Base-by-base conservation (phyloP, 1,140 invertebrate genomes). In the Acromyrmex charruanus region DNA sequence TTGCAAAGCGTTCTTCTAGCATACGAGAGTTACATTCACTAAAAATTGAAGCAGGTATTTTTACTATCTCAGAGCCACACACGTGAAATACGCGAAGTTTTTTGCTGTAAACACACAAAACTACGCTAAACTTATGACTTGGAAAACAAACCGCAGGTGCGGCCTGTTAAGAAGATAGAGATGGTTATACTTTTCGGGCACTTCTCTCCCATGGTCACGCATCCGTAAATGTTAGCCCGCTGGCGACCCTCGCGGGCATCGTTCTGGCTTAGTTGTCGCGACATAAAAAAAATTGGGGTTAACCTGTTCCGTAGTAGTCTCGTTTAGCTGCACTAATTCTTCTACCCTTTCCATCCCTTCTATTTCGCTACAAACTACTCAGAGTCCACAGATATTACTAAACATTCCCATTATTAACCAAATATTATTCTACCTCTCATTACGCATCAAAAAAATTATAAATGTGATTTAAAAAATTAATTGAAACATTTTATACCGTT, bases 41-140 rank as follows among this genome's bases (percentile, higher is more conserved):
- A 39, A 86, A 74, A 88, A 90, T 90, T 72, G 18, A 68, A 77
- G 35, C 51, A 35, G 31, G 7, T 63, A 59, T 39, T 90, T 86
- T 81, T 77, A 75, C 59, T 39, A 77, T 82, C 35, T 82, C 61
- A 85, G 25, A 53, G 25, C 28, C 25, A 35, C 18, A 44, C 28
- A 31, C 35, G 39, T 31, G 55, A 82, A 82, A 87, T 69, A 71
- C 55, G 31, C 71, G 28, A 12, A 55, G 25, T 31, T 69, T 39
- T 77, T 39, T 49, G 35, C 55, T 58, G 53, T 75, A 88, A 84
- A 84, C 31, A 66, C 44, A 63, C 77, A 28, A 77, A 86, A 88
- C 49, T 55, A 53, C 49, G 21, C 72, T 14, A 58, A n/a, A 68
- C 35, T 89, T 88, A 88, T 63, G 44, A 84, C 58, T 89, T 84